Base-by-base conservation (phyloP, 2,113 vertebrate species). In the Thomomys bottae region DNA sequence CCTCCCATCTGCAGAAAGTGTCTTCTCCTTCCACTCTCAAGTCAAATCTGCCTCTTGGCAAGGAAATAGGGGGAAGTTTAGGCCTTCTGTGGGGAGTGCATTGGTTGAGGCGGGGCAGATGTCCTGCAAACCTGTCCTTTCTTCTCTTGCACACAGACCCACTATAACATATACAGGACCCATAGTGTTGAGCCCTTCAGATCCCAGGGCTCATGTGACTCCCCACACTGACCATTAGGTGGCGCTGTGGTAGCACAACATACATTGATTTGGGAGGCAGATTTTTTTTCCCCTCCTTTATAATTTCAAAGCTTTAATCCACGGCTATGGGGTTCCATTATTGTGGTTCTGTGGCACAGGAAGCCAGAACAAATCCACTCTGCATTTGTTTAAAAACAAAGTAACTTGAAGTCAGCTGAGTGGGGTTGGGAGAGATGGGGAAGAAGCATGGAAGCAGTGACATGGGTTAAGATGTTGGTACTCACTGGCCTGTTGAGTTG, bases 191-290 rank as follows among this genome's bases (percentile, higher is more conserved):
- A 34, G 59, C 2, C 64, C 49, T 17, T n/a, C 42, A 8, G 10
- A 11, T 21, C 18, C 11, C 9, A 6, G 38, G 23, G 21, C 1
- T 17, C 84, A 6, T 28, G 73, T 5, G 36, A 63, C 26, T 57
- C 24, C 24, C 90, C 21, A 1, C 1, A 24, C 2, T 7, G 76
- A 70, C 92, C 96, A 66, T 5, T 40, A 93, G 94, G 90, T 83
- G 96, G 30, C 95, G 45, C 88, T 93, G 59, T 94, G 84, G 82
- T 0, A 87, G 38, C 93, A 59, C 68, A 42, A 17, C 78, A 40
- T 3, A 45, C 2, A 2, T 17, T 15, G 73, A 59, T 77, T 38
- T 0, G 59, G 71, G 36, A 21, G 18, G 42, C 21, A 6, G 59
- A 7, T 11, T 1, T 1, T n/a, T 8, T 54, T 54, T 18, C 15